A percentile compares a stretch with the other conserved stretches of the same genome.
phyloP scores from a whole-genome alignment of 2,113 vertebrate species.

The Lontra canadensis region DNA sequence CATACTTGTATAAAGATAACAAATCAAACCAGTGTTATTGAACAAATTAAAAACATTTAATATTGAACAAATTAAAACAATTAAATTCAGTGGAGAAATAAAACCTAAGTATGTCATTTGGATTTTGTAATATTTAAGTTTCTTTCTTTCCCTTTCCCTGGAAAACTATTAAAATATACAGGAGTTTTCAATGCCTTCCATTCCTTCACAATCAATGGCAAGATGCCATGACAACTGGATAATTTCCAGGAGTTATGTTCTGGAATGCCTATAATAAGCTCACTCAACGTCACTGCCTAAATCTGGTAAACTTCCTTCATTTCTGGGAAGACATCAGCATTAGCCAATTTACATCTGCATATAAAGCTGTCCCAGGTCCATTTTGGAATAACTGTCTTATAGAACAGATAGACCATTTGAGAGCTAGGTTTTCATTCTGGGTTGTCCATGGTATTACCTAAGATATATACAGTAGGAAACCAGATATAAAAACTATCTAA shows the following conservation, averaged over 20 bases:
- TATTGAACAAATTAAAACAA: not conserved
- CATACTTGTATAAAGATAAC: not conserved
- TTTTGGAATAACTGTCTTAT: constrained; percentile 38
- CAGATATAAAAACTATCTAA: not conserved
- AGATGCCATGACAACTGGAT: constrained; percentile 30
- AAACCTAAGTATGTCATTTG: constrained; percentile 6
- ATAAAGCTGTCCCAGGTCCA: not conserved
- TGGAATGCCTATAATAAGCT: constrained; percentile 54
- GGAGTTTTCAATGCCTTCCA: not conserved
- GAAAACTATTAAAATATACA: constrained; percentile 28
- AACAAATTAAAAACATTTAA: constrained; percentile 32
- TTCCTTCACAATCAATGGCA: constrained; percentile 43
- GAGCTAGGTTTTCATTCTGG: constrained; percentile 1
- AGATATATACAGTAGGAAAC: constrained; percentile 4
- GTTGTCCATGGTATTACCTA: not conserved
- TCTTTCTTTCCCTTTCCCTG: constrained; percentile 21
- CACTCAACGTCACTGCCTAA: constrained; percentile 43
- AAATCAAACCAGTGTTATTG: not conserved
- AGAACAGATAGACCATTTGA: constrained; percentile 3
- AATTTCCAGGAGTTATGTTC: constrained; percentile 49
- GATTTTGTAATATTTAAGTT: not conserved
- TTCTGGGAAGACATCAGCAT: constrained; percentile 59
- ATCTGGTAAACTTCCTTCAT: constrained; percentile 58
- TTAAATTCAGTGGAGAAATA: constrained; percentile 48
- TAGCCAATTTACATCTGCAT: constrained; percentile 16